Percentiles rank a stretch among this genome's conserved stretches.
These are phyloP conservation scores for Drosophila mimica DNA, from an alignment of 2,888 invertebrate species.

Conservation along the genomic window DNA sequence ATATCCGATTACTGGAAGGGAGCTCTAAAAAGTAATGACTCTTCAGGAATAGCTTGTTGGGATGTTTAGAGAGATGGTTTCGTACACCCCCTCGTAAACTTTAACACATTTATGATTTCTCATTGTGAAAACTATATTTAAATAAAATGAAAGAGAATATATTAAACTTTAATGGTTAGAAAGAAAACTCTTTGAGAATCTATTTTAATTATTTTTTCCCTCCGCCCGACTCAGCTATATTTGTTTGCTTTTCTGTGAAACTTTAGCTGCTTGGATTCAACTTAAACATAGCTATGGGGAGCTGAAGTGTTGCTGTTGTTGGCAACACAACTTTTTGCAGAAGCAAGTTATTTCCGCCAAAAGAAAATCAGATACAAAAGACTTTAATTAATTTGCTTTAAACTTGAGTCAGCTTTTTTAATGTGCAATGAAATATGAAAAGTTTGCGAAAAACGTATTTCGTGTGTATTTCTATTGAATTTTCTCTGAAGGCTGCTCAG, in stretches of 20 bases:
- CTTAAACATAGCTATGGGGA: background rate
- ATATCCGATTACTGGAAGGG: background rate
- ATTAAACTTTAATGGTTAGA: background rate
- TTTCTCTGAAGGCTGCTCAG: slow-evolving; percentile 7
- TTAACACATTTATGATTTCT: background rate
- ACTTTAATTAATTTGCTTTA: background rate
- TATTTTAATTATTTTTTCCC: background rate
- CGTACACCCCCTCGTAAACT: background rate
- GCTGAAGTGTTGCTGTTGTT: background rate
- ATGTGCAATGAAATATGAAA: background rate
- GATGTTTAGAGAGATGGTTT: background rate
- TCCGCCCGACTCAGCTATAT: background rate
- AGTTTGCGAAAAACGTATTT: background rate
- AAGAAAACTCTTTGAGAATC: too few species aligned
- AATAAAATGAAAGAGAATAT: background rate
- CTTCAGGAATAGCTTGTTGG: background rate
- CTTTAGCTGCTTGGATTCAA: background rate
- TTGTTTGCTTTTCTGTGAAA: background rate
- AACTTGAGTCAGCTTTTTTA: too few species aligned
- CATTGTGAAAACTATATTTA: background rate
- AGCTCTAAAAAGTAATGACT: background rate
- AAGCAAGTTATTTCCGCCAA: background rate
- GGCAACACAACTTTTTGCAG: background rate
- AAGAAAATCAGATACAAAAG: background rate
- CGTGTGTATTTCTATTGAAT: background rate